Base-by-base conservation (phyloP, 2,888 invertebrate genomes). In the Nomada lathburiana region DNA sequence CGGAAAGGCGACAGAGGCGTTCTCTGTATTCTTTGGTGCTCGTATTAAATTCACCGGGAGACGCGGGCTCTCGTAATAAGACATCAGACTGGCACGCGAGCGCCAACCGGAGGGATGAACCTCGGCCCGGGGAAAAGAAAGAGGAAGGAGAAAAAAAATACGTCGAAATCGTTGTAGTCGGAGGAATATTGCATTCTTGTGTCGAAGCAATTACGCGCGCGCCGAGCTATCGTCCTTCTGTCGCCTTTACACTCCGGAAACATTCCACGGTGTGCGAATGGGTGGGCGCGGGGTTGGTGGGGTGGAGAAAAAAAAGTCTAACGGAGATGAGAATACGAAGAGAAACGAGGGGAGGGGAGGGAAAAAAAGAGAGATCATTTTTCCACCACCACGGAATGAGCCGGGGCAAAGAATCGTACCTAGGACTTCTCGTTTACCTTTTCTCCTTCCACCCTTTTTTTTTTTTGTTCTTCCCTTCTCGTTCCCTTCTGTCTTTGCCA, bases 171-270 rank as follows among this genome's bases (percentile, higher is more conserved):
- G 76, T 73, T 80, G 73, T 50, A 73, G 84, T 82, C 82, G 76
- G 78, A 79, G 85, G 88, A 89, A 91, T 90, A 90, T 91, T 91
- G 89, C 90, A 90, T 91, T 91, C 90, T 90, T 86, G 83, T 86
- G 90, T 88, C 87, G 88, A 89, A 90, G 89, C 91, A 92, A 91
- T 92, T 91, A 91, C 90, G 86, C 86, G 77, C 84, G 80, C 80
- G 84, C 85, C 76, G 60, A 62, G 85, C 74, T 85, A 84, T 84
- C 79, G 84, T 80, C 82, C 82, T 67, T 80, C 72, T 62, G 76
- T 77, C 85, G 74, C 80, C 80, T 79, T 79, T 82, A 44, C 65
- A 55, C 83, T 76, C 65, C 52, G 67, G 73, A 68, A 81, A 72
- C 72, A 75, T 77, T 62, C 63, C 62, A 29, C 80, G 36, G 36